A percentile compares a stretch with the other conserved stretches of the same genome.
These are phyloP conservation scores for Philonicus albiceps DNA, from an alignment of 2,888 invertebrate species.

Conservation along the genomic window DNA sequence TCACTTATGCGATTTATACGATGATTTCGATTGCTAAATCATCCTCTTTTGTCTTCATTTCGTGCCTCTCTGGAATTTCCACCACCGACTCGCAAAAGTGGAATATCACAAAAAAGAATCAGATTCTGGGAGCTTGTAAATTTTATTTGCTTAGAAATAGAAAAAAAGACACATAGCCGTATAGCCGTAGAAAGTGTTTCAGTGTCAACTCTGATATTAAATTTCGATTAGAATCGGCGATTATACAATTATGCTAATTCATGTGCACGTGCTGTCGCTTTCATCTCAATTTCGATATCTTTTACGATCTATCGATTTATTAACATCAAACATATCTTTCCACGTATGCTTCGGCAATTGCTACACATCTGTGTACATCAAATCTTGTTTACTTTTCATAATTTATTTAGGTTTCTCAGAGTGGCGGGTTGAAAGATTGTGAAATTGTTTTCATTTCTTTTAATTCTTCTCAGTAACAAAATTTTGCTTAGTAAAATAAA, in stretches of 20 bases:
- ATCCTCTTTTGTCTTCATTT: not conserved
- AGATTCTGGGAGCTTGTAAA: not conserved
- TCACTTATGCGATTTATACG: not conserved
- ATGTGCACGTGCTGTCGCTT: not conserved
- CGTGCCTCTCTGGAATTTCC: not conserved
- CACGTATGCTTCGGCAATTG: not conserved
- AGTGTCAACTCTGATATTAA: not conserved
- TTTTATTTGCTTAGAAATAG: not conserved
- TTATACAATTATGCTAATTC: not conserved
- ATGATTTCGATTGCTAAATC: not conserved
- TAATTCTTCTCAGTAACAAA: not conserved
- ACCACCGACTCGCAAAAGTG: not conserved
- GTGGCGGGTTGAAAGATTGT: not conserved
- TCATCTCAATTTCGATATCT: not conserved
- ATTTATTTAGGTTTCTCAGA: not conserved
- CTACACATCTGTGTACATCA: not conserved
- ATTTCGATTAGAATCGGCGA: not conserved
- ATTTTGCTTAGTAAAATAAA: not conserved
- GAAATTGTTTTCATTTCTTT: not conserved
- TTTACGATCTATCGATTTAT: not conserved
- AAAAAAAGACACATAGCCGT: too few relatives aligned
- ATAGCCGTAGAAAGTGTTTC: not conserved
- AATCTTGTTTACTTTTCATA: not conserved
- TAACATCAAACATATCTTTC: not conserved
- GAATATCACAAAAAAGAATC: not conserved